phyloP scores from a whole-genome alignment of 2,113 vertebrate species.

The Carollia perspicillata region DNA sequence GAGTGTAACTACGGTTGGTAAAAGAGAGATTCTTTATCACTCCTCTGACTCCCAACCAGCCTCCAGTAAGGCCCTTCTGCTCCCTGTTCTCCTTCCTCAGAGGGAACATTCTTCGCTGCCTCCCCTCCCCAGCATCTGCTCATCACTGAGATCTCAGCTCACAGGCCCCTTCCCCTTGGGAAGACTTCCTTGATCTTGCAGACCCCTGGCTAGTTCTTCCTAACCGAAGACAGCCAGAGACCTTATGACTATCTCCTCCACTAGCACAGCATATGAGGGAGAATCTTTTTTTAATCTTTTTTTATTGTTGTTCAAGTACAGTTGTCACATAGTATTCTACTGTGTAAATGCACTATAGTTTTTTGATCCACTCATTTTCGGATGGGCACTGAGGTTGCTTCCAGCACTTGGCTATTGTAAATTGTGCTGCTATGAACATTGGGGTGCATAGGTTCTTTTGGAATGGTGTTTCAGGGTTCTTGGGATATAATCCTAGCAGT shows the following conservation, averaged over 20 bases:
- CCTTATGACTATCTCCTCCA: neutral
- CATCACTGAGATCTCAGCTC: neutral
- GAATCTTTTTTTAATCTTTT: neutral
- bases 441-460: too few relatives aligned
- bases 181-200: neutral
- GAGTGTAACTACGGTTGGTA: neutral
- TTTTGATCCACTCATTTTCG: too few relatives aligned
- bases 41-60: neutral
- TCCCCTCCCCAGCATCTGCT: too few relatives aligned
- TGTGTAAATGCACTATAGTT: too few relatives aligned
- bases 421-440: too few relatives aligned
- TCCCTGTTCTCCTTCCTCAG: neutral
- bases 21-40: neutral
- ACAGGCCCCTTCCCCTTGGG: accelerated
- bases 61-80: neutral
- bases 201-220: neutral
- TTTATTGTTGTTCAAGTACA: too few relatives aligned
- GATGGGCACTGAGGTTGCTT: too few relatives aligned
- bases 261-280: neutral
- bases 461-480: too few relatives aligned
- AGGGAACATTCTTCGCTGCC: neutral
- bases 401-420: too few relatives aligned
- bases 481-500: too few relatives aligned
- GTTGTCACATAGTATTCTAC: too few relatives aligned
- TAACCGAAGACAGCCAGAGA: neutral